These are phyloP conservation scores for Himalopsyche phryganea DNA, from an alignment of 1,140 invertebrate species.

Conservation along the genomic window DNA sequence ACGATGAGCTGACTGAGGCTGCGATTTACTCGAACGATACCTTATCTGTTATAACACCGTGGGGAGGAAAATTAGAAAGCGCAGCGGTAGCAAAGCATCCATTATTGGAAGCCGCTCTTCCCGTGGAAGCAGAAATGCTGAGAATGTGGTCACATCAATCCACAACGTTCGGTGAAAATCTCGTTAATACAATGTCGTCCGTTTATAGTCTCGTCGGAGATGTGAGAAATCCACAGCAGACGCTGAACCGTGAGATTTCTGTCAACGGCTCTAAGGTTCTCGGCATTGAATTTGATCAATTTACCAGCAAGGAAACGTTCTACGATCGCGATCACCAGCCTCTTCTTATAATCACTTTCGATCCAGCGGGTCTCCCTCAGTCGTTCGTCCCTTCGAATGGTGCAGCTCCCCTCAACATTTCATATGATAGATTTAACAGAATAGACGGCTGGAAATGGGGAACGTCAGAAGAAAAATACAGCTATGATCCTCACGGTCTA, in stretches of 20 bases:
- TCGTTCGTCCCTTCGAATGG: slow-evolving; percentile 71
- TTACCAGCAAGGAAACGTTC: slow-evolving; percentile 81
- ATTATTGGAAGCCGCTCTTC: slow-evolving; percentile 78
- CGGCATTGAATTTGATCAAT: slow-evolving; percentile 87
- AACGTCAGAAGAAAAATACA: slow-evolving; percentile 76
- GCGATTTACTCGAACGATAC: slow-evolving; percentile 75
- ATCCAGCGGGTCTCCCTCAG: slow-evolving; percentile 79
- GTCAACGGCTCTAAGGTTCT: slow-evolving; percentile 80
- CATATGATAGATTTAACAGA: slow-evolving; percentile 88
- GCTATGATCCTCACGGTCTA: slow-evolving; percentile 82
- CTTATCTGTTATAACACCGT: slow-evolving; percentile 64
- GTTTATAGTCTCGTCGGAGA: slow-evolving; percentile 78
- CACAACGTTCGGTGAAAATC: slow-evolving; percentile 67
- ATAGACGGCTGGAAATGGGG: slow-evolving; percentile 92
- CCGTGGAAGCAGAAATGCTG: slow-evolving; percentile 88
- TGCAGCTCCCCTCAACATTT: slow-evolving; percentile 78
- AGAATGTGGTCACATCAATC: slow-evolving; percentile 82
- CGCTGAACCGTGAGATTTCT: slow-evolving; percentile 76
- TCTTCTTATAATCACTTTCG: slow-evolving; percentile 81
- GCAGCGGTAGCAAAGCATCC: slow-evolving; percentile 81
- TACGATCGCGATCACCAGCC: slow-evolving; percentile 79
- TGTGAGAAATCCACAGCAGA: slow-evolving; percentile 77
- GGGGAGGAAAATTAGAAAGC: slow-evolving; percentile 67
- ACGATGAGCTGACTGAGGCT: slow-evolving; percentile 65
- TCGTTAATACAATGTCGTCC: slow-evolving; percentile 75